Evolutionary conservation across 2,113 vertebrate genomes (phyloP).

Genomic region (Dendropsophus ebraccatus): DNA sequence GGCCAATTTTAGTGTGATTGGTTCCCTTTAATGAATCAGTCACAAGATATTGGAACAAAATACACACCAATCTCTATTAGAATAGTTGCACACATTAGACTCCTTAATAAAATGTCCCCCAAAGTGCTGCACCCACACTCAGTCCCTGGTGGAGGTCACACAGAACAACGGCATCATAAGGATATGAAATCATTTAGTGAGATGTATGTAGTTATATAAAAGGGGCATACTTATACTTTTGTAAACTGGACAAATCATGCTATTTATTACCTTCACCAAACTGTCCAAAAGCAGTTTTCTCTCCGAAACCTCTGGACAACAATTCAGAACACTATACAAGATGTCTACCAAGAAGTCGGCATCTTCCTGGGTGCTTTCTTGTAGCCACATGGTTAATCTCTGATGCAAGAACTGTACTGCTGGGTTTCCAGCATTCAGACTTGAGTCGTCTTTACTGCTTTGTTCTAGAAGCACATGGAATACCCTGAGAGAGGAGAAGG

Average conservation of each 20-base stretch:
- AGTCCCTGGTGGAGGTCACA: too few relatives aligned
- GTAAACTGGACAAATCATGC: neutral
- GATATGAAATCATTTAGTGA: too few relatives aligned
- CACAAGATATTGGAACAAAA: too few relatives aligned
- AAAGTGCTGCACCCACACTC: too few relatives aligned
- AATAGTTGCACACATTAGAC: too few relatives aligned
- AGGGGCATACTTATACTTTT: too few relatives aligned
- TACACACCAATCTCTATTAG: too few relatives aligned
- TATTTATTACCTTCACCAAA: slow-evolving; percentile 77
- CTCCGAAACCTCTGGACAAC: slow-evolving; percentile 79
- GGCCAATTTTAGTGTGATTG: too few relatives aligned
- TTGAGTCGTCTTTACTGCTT: slow-evolving; percentile 60
- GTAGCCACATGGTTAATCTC: slow-evolving; percentile 84
- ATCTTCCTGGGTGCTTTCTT: slow-evolving; percentile 77
- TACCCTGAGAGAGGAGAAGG: slow-evolving; percentile 82
- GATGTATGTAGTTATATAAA: too few relatives aligned
- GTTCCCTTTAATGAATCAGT: too few relatives aligned
- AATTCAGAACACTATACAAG: slow-evolving; percentile 86
- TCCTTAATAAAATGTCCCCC: too few relatives aligned
- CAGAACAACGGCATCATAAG: too few relatives aligned
- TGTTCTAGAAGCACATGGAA: slow-evolving; percentile 82
- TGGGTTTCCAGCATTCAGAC: slow-evolving; percentile 70
- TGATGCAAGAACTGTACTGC: slow-evolving; percentile 83
- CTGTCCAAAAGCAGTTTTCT: slow-evolving; percentile 84
- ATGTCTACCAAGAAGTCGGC: slow-evolving; percentile 87